Evolutionary conservation across 2,797 vertebrate species (phyloP).

Genomic region (Paratrypauchen microcephalus): DNA sequence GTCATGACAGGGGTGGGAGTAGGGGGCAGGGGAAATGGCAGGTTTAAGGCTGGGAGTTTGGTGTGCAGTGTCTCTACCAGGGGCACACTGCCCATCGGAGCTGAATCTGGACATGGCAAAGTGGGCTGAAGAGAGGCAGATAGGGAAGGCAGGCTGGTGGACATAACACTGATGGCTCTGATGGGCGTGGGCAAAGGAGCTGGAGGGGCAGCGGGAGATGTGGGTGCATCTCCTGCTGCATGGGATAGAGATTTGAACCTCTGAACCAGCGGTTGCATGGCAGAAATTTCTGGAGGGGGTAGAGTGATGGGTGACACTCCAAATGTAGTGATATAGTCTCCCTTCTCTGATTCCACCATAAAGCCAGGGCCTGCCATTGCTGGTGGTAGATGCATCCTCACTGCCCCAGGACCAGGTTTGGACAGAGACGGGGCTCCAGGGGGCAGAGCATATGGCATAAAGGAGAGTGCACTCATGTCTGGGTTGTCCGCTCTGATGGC

Average conservation of each 20-base stretch:
- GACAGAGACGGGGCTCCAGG: background rate
- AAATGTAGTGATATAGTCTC: constrained; percentile 80
- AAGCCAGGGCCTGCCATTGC: constrained; percentile 68
- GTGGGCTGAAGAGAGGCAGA: constrained; percentile 53
- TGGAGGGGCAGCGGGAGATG: constrained; percentile 5
- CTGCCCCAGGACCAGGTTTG: constrained; percentile 71
- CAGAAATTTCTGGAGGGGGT: constrained; percentile 65
- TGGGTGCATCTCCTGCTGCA: constrained; percentile 52
- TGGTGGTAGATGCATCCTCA: constrained; percentile 74
- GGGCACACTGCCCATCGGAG: constrained; percentile 72
- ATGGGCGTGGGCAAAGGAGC: constrained; percentile 71
- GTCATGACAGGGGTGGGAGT: constrained; percentile 45
- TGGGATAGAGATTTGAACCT: constrained; percentile 81
- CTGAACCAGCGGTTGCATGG: constrained; percentile 82
- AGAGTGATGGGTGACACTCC: constrained; percentile 74
- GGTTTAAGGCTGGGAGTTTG: constrained; percentile 51
- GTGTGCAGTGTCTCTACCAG: constrained; percentile 68
- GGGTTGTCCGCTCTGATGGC: constrained; percentile 58
- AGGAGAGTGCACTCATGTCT: constrained; percentile 79
- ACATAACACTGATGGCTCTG: constrained; percentile 74
- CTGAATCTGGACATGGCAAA: constrained; percentile 64
- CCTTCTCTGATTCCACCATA: constrained; percentile 73
- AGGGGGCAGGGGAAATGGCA: constrained; percentile 56
- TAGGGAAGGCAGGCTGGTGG: constrained; percentile 79
- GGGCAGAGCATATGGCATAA: constrained; percentile 70